Conservation (phyloP, 2,888 invertebrate genomes). For the Cantharis rustica region DNA sequence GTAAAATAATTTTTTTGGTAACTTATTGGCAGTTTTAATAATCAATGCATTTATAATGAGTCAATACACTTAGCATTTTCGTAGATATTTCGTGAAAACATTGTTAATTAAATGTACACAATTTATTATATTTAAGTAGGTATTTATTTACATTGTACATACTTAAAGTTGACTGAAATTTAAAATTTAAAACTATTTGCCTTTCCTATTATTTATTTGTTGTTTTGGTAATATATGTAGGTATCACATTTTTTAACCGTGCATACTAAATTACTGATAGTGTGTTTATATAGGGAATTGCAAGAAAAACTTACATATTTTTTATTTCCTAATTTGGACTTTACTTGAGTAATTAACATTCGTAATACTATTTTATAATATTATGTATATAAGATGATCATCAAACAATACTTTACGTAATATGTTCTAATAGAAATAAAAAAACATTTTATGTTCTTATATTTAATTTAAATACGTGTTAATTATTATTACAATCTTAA, state of each 20-base stretch:
- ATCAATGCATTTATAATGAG: not conserved
- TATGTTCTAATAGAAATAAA: not conserved
- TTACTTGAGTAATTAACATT: not conserved
- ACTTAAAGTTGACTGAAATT: not conserved
- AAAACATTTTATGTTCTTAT: not conserved
- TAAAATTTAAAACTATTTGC: not conserved
- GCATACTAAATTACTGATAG: no score
- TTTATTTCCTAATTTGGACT: not conserved
- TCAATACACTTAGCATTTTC: not conserved
- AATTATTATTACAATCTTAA: not conserved
- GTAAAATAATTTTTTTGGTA: not conserved
- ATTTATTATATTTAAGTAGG: not conserved
- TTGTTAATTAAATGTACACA: not conserved
- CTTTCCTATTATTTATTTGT: not conserved
- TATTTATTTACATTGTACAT: not conserved
- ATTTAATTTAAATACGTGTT: not conserved
- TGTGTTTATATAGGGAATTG: no score
- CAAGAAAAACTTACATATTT: not conserved
- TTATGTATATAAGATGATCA: not conserved
- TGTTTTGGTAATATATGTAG: not conserved
- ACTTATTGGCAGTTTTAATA: not conserved
- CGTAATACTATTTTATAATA: not conserved
- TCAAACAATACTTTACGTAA: not conserved
- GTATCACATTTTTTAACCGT: no score
- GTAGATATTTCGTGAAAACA: not conserved